Conservation (phyloP, 1,140 invertebrate species). For the Myzus persicae region DNA sequence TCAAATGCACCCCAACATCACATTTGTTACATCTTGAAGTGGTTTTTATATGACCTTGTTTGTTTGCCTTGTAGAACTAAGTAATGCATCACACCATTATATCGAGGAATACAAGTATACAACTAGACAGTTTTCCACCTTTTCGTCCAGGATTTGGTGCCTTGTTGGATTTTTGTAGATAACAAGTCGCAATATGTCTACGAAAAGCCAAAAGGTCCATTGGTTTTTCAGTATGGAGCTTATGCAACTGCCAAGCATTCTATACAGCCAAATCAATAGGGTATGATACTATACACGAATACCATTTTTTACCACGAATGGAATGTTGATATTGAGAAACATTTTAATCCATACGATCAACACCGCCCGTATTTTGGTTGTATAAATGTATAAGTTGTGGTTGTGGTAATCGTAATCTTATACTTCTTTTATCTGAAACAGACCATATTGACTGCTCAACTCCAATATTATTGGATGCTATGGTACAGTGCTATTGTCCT, state of each 20-base stretch:
- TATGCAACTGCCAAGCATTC: slow-evolving; percentile 34
- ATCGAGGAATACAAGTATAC: slow-evolving; percentile 27
- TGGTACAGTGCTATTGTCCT: slow-evolving; percentile 50
- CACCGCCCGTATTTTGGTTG: slow-evolving; percentile 42
- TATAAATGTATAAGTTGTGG: background rate
- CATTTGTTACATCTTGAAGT: background rate
- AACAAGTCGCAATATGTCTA: slow-evolving; percentile 17
- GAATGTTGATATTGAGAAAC: slow-evolving; percentile 59
- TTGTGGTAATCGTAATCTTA: no score
- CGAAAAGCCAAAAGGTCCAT: slow-evolving; percentile 20
- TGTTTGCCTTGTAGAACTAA: no score
- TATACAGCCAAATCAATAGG: slow-evolving; percentile 55
- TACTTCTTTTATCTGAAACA: background rate
- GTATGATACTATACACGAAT: slow-evolving; percentile 60
- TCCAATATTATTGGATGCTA: slow-evolving; percentile 32
- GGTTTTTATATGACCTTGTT: background rate
- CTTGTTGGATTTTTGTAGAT: slow-evolving; percentile 11
- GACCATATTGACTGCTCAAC: slow-evolving; percentile 33
- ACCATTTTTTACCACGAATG: slow-evolving; percentile 62
- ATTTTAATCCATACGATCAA: slow-evolving; percentile 60
- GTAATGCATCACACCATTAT: slow-evolving; percentile 32
- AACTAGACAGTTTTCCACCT: background rate
- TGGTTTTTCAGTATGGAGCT: slow-evolving; percentile 27
- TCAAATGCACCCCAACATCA: slow-evolving; percentile 27
- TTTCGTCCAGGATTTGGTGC: background rate